Evolutionary conservation across 2,888 invertebrate genomes (phyloP), one percentile per base, ranked within the genome.

Genomic region (Diadegma fenestrale): DNA sequence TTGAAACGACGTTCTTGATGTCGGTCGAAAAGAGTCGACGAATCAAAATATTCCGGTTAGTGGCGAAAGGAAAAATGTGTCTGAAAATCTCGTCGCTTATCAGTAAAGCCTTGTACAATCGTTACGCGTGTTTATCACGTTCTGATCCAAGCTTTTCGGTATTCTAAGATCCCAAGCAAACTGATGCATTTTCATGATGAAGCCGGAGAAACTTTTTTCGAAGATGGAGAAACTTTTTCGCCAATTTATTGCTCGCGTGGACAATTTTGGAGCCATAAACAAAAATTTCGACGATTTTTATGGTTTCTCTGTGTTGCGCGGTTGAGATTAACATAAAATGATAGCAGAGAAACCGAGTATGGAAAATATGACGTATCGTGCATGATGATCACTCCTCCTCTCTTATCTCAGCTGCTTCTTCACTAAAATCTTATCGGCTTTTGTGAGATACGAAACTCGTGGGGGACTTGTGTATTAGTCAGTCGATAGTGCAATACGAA

Each of bases 401-500:
- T 79, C 43, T 71, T 64, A 43, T 69, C 73, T 61, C 77, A 22
- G 22, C 58, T 30, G 14, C 12, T 48, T 66, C 37, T 48, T 61
- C 10, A 30, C 64, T 12, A 54, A 73, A 79, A 73, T 64, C 71
- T 82, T 85, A 75, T 85, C 79, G 33, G n/a, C 19, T 58, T 85
- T 58, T 22, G 58, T 69, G 48, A 45, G 79, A 85, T 85, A 85
- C 41, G 69, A 64, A 64, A 85, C 51, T 68, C 71, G 64, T 41
- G 73, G 58, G 26, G 54, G 64, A 76, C 69, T 33, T 54, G 76
- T 73, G 64, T 43, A 79, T 82, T 79, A 76, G 85, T 78, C 81
- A 69, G 79, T 81, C 81, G 78, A 82, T 79, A 75, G 78, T 54
- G 69, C 30, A 79, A 79, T 79, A 79, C 75, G 72, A n/a, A 64